Conservation (phyloP, 1,140 invertebrate species). For the Copidosoma floridanum region DNA sequence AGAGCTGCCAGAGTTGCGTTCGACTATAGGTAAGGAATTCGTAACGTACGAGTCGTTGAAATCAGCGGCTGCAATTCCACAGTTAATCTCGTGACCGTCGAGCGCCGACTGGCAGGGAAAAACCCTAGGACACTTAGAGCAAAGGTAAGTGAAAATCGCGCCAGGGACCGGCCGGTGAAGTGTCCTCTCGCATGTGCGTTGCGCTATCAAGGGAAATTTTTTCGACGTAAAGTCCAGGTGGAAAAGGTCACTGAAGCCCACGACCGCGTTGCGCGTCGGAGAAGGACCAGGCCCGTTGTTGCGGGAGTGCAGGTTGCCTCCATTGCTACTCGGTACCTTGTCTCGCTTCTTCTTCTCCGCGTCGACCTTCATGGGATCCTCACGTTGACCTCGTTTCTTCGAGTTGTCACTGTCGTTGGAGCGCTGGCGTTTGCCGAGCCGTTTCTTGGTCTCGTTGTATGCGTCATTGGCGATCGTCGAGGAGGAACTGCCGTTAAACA, state of each 20-base stretch:
- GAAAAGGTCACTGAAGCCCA: slow-evolving; percentile 72
- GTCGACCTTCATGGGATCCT: slow-evolving; percentile 37
- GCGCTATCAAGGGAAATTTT: slow-evolving; percentile 76
- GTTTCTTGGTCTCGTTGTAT: slow-evolving; percentile 52
- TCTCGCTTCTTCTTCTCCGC: slow-evolving; percentile 34
- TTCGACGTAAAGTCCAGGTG: slow-evolving; percentile 76
- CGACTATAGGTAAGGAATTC: no score
- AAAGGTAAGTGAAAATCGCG: slow-evolving; percentile 66
- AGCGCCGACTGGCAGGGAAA: slow-evolving; percentile 74
- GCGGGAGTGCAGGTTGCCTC: no score
- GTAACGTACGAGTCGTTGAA: not conserved
- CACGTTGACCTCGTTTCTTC: slow-evolving; percentile 30
- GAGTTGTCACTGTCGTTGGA: slow-evolving; percentile 21
- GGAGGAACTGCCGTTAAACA: slow-evolving; percentile 27
- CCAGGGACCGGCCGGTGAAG: slow-evolving; percentile 63
- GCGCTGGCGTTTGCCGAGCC: slow-evolving; percentile 43
- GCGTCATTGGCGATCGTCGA: slow-evolving; percentile 55
- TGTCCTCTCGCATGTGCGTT: slow-evolving; percentile 69
- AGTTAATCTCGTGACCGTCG: slow-evolving; percentile 61
- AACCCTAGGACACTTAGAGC: slow-evolving; percentile 68
- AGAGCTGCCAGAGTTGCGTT: no score
- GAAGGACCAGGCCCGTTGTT: slow-evolving; percentile 64
- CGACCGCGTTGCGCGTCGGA: slow-evolving; percentile 60
- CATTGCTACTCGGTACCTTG: slow-evolving; percentile 32
- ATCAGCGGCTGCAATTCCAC: no score